A percentile compares a stretch with the other conserved stretches of the same genome.
Conservation (phyloP, 2,113 vertebrate species). For the Vanacampus margaritifer region DNA sequence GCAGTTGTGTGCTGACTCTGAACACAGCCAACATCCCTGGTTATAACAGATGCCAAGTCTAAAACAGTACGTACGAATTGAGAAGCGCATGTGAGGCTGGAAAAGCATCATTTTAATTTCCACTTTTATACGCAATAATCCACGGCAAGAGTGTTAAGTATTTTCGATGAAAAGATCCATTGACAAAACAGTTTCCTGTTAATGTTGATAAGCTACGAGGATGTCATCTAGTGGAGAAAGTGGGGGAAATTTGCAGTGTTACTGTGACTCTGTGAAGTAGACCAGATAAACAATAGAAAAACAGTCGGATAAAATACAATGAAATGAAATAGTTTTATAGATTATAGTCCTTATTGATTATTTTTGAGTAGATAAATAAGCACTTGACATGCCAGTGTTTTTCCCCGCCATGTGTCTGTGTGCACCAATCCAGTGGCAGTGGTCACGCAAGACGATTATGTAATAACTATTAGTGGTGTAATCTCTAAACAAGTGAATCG, state of each 20-base stretch:
- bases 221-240: no score
- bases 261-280: neutral
- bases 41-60: no score
- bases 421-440: constrained; percentile 34
- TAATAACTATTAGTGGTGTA: constrained; percentile 57
- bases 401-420: constrained; percentile 9
- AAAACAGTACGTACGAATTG: no score
- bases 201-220: no score
- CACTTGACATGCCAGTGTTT: neutral
- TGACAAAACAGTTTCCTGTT: no score
- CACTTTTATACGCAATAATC: no score
- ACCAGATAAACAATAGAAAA: neutral
- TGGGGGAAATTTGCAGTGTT: neutral
- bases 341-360: neutral
- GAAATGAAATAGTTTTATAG: neutral
- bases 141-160: no score
- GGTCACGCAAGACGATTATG: constrained; percentile 54
- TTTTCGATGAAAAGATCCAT: no score
- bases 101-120: no score
- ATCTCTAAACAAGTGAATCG: constrained; percentile 50
- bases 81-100: no score
- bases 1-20: no score
- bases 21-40: no score
- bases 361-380: constrained; percentile 5
- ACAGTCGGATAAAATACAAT: neutral